Evolutionary conservation across 2,888 invertebrate species (phyloP).

Genomic region (Proisotoma minuta): DNA sequence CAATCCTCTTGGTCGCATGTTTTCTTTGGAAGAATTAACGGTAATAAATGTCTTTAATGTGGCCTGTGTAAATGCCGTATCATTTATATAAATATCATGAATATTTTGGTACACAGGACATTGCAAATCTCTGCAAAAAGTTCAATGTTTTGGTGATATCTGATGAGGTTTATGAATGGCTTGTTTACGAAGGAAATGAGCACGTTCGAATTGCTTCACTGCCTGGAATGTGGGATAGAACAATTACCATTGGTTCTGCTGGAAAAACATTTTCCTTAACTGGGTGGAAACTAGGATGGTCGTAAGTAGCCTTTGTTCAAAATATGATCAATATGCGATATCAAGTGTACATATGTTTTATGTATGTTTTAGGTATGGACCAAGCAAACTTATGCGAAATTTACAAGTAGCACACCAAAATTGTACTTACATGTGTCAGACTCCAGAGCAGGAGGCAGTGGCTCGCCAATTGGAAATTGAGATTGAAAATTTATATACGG

Average conservation of each 20-base stretch:
- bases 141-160: conserved; percentile 86
- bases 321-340: background rate
- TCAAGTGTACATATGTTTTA: background rate
- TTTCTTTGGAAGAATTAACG: conserved; percentile 59
- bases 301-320: too few relatives aligned
- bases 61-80: too few relatives aligned
- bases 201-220: conserved; percentile 75
- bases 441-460: conserved; percentile 89
- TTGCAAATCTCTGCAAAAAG: conserved; percentile 85
- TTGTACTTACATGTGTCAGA: conserved; percentile 74
- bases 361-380: conserved; percentile 56
- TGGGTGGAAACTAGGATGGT: conserved; percentile 60
- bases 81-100: too few relatives aligned
- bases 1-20: conserved; percentile 94
- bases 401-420: conserved; percentile 58
- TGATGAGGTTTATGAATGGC: conserved; percentile 90
- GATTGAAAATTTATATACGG: conserved; percentile 60
- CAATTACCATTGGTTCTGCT: conserved; percentile 59
- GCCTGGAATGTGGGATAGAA: conserved; percentile 56
- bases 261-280: conserved; percentile 58
- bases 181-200: conserved; percentile 74
- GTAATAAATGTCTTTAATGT: too few relatives aligned
- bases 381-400: conserved; percentile 53
- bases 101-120: conserved; percentile 54
- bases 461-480: conserved; percentile 86